Percentiles rank a stretch among this genome's conserved stretches.
phyloP scores from a whole-genome alignment of 2,113 vertebrate genomes.

The Piaya cayana region DNA sequence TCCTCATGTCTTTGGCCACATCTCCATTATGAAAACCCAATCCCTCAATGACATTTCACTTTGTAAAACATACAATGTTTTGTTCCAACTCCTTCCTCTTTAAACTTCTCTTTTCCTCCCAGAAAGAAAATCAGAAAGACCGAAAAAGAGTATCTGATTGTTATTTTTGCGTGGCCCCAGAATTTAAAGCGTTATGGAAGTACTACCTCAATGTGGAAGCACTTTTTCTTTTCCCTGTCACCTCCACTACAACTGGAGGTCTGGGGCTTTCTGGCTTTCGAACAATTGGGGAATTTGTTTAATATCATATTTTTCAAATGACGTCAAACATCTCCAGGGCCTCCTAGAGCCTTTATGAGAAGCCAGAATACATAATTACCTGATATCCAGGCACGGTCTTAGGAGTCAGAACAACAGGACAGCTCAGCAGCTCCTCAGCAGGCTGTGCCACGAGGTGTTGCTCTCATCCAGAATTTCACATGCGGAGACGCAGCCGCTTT shows the following conservation, averaged over 20 bases:
- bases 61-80: background rate
- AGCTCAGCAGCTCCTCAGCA: background rate
- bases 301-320: background rate
- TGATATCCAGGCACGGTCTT: fast-evolving
- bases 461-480: background rate
- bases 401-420: background rate
- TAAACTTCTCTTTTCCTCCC: background rate
- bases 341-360: background rate
- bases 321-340: background rate
- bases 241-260: background rate
- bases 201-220: background rate
- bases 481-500: fast-evolving
- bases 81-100: background rate
- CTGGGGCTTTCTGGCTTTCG: background rate
- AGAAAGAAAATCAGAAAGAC: background rate
- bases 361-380: background rate
- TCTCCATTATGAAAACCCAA: fast-evolving
- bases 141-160: background rate
- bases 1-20: fast-evolving
- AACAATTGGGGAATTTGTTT: background rate
- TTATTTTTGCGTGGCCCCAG: background rate
- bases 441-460: fast-evolving
- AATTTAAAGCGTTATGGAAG: background rate
- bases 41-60: background rate
- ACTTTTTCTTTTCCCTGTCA: background rate